phyloP scores from a whole-genome alignment of 2,888 invertebrate genomes.

The Acleris holmiana region DNA sequence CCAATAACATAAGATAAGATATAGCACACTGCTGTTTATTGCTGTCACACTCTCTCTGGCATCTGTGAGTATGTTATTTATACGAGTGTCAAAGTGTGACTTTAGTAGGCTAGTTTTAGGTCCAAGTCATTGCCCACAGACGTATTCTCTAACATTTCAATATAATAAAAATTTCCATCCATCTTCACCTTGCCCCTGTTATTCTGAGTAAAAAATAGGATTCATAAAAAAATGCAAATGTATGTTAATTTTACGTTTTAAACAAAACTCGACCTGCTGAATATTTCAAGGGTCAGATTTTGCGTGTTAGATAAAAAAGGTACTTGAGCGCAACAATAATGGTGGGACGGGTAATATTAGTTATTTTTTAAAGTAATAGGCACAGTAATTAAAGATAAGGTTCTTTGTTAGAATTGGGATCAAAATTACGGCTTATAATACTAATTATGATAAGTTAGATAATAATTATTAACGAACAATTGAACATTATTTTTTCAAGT shows the following conservation, averaged over 20 bases:
- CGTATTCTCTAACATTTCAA: neutral
- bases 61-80: no score
- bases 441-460: neutral
- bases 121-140: no score
- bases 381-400: conserved; percentile 6
- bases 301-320: conserved; percentile 35
- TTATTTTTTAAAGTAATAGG: conserved; percentile 14
- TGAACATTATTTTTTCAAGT: no score
- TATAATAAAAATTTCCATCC: neutral
- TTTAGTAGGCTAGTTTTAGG: no score
- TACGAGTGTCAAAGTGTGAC: no score
- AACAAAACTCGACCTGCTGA: conserved; percentile 33
- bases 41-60: no score
- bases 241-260: conserved; percentile 36
- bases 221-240: conserved; percentile 35
- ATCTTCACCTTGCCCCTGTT: conserved; percentile 15
- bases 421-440: neutral
- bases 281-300: conserved; percentile 37
- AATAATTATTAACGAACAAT: neutral
- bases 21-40: no score
- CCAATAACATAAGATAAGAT: no score
- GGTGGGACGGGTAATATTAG: conserved; percentile 6
- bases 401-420: neutral
- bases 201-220: conserved; percentile 24
- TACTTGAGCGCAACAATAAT: conserved; percentile 29